A percentile compares a stretch with the other conserved stretches of the same genome.
Evolutionary conservation across 2,888 invertebrate genomes (phyloP).

Genomic region (Trissonchulus sp.): DNA sequence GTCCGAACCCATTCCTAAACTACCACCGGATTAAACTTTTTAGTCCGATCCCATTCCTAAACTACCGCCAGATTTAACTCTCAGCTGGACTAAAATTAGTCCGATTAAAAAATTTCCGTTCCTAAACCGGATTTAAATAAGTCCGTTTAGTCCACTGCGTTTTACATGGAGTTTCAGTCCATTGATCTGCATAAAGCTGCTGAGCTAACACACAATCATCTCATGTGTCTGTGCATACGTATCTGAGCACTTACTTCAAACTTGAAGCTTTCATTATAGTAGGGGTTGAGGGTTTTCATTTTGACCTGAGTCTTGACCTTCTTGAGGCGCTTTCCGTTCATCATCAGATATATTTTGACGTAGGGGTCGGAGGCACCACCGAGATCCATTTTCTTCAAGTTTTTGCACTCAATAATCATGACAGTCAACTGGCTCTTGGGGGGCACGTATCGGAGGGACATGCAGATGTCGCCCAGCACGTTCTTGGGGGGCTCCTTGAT

Average conservation of each 20-base stretch:
- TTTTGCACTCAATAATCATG: slow-evolving; percentile 97
- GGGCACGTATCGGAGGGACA: slow-evolving; percentile 97
- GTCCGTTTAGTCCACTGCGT: too few relatives aligned
- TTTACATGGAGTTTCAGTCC: too few relatives aligned
- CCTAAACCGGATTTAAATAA: too few relatives aligned
- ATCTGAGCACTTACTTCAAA: slow-evolving; percentile 99
- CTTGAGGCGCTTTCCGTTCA: slow-evolving; percentile 98
- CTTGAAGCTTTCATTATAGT: slow-evolving; percentile 99
- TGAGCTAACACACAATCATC: too few relatives aligned
- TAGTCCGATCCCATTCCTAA: too few relatives aligned
- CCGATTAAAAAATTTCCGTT: too few relatives aligned
- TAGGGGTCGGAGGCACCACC: slow-evolving; percentile 93
- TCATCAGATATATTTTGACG: slow-evolving; percentile 99
- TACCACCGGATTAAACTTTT: too few relatives aligned
- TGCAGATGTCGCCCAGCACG: slow-evolving; percentile 92
- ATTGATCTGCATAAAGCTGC: too few relatives aligned
- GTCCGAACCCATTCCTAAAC: too few relatives aligned
- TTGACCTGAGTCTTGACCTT: slow-evolving; percentile 99
- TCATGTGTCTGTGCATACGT: too few relatives aligned
- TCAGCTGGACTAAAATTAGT: too few relatives aligned
- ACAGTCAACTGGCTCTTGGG: slow-evolving; percentile 98
- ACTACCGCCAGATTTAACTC: too few relatives aligned
- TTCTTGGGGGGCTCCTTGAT: slow-evolving; percentile 78
- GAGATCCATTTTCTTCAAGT: slow-evolving; percentile 99
- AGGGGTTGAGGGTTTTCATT: slow-evolving; percentile 99